Evolutionary conservation across 2,888 invertebrate species (phyloP).

Genomic region (Lordiphosa andalusiaca): DNA sequence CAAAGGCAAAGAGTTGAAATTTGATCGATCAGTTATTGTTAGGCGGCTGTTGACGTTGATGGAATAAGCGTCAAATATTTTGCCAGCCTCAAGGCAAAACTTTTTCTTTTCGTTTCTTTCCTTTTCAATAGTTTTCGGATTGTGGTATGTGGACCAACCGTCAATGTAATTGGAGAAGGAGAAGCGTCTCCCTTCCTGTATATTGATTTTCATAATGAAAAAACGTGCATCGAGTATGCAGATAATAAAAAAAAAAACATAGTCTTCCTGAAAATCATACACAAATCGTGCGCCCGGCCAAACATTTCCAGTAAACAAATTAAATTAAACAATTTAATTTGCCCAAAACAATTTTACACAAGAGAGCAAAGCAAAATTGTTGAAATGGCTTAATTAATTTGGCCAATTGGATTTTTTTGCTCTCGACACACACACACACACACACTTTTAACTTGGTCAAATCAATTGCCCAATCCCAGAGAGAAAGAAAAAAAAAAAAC

Average conservation of each 20-base stretch:
- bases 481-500: conserved; percentile 20
- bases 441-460: conserved; percentile 50
- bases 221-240: conserved; percentile 62
- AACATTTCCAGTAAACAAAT: conserved; percentile 43
- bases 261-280: conserved; percentile 12
- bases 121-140: conserved; percentile 1
- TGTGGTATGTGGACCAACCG: conserved; percentile 46
- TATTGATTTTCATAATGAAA: conserved; percentile 37
- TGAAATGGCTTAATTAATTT: conserved; percentile 72
- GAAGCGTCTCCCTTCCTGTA: conserved; percentile 25
- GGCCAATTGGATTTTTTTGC: conserved; percentile 44
- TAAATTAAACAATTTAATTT: conserved; percentile 72
- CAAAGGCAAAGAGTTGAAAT: conserved; percentile 38
- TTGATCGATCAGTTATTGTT: conserved; percentile 59
- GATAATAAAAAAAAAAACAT: conserved; percentile 34
- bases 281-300: conserved; percentile 25
- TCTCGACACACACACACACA: neutral
- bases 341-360: conserved; percentile 55
- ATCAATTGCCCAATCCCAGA: conserved; percentile 47
- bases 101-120: conserved; percentile 16
- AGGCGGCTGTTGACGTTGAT: conserved; percentile 46
- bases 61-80: conserved; percentile 57
- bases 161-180: conserved; percentile 64
- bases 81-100: conserved; percentile 44
- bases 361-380: conserved; percentile 58